These are phyloP conservation scores for Paraescarpia echinospica DNA, from an alignment of 1,140 invertebrate species.

Conservation along the genomic window DNA sequence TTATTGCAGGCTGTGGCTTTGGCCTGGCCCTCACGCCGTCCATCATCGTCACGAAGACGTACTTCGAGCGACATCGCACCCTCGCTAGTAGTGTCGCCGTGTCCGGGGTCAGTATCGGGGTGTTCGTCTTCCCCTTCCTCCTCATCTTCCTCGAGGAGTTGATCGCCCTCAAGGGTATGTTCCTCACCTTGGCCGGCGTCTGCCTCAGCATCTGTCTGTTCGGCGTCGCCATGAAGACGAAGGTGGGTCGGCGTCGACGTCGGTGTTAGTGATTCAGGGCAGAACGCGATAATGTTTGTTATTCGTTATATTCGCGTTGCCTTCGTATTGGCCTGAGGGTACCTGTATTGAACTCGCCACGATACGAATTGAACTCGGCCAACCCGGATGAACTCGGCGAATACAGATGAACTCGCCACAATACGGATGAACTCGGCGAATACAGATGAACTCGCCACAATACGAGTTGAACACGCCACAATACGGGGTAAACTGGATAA, in stretches of 20 bases:
- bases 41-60: constrained; percentile 19
- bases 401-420: too few species aligned
- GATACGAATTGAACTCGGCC: too few species aligned
- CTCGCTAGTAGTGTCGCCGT: constrained; percentile 19
- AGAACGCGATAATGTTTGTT: too few species aligned
- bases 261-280: background rate
- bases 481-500: too few species aligned
- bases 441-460: too few species aligned
- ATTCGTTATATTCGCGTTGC: too few species aligned
- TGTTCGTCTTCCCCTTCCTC: constrained; percentile 20
- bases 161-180: constrained; percentile 18
- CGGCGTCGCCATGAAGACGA: background rate
- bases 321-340: too few species aligned
- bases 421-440: too few species aligned
- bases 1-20: constrained; percentile 21
- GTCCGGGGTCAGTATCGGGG: constrained; percentile 12
- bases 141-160: constrained; percentile 12
- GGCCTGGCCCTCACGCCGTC: constrained; percentile 24
- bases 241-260: background rate
- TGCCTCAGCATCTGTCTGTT: constrained; percentile 10
- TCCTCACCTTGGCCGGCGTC: constrained; percentile 20
- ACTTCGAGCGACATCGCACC: constrained; percentile 7
- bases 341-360: too few species aligned
- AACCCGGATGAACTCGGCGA: too few species aligned
- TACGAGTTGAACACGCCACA: too few species aligned